Evolutionary conservation across 2,888 invertebrate genomes (phyloP).

Genomic region (Aradus depressus): DNA sequence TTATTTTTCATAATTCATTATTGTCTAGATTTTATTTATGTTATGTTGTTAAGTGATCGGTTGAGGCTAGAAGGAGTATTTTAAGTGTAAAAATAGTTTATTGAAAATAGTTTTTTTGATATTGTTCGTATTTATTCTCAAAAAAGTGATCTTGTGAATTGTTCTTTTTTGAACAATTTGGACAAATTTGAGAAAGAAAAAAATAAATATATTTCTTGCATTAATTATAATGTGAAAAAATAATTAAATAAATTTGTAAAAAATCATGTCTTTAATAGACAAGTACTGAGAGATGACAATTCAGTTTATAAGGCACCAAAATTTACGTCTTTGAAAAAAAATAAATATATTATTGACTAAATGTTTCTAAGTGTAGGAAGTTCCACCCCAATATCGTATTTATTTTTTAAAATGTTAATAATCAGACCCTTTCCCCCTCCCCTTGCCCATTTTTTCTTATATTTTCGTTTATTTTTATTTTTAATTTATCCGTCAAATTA

Average conservation of each 20-base stretch:
- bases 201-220: too few species aligned
- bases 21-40: constrained; percentile 19
- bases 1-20: constrained; percentile 19
- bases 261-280: too few species aligned
- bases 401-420: too few species aligned
- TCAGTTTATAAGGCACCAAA: too few species aligned
- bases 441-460: too few species aligned
- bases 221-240: too few species aligned
- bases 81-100: constrained; percentile 16
- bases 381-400: neutral
- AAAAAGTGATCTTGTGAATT: constrained; percentile 5
- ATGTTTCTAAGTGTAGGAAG: constrained; percentile 1
- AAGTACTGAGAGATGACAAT: too few species aligned
- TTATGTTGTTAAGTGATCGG: constrained; percentile 18
- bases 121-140: constrained; percentile 13
- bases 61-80: constrained; percentile 11
- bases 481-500: neutral
- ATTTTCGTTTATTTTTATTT: neutral
- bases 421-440: too few species aligned
- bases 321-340: too few species aligned
- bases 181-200: too few species aligned
- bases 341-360: constrained; percentile 11
- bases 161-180: too few species aligned
- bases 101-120: constrained; percentile 11
- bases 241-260: too few species aligned